Base-by-base conservation (phyloP, 53 echinoderm and acorn worm genomes). In the Patiria pectinifera region DNA sequence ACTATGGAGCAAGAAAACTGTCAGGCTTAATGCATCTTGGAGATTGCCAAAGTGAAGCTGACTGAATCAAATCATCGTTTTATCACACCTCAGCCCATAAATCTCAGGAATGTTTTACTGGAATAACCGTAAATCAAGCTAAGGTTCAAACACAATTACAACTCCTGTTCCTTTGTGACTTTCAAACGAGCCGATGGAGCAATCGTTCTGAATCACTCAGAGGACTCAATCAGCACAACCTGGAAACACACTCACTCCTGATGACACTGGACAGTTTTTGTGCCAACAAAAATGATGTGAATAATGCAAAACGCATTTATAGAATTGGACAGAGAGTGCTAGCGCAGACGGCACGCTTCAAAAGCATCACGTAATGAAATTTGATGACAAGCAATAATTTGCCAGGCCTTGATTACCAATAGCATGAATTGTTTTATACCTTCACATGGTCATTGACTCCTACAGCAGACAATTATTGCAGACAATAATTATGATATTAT, bases 101-200 rank as follows among this genome's bases (percentile, higher is more conserved):
- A 48, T 86, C 86, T 86, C 49, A 13, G n/a, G 21, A 48, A 74
- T 72, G 23, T 23, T 53, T 53, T 5, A 23, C 8, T 14, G 59
- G 24, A 59, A 82, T 58, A 82, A 82, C 58, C 82, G 15, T 19
- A 72, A 86, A 53, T 49, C 48, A 72, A 35, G 35, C 19, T 2
- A 86, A 72, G 21, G 26, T 75, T 74, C 75, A 86, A 59, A 86
- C 74, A 86, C 26, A 86, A 86, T 86, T 86, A 75, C 86, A 72
- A 61, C 16, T 47, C 59, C 21, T 21, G 49, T 49, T 9, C 71
- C 75, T 86, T 72, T 86, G 72, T 86, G 58, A 63, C 71, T n/a
- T n/a, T 47, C n/a, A 48, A 71, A 75, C 22, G 58, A 75, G 75
- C 86, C 86, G 59, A 70, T 49, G 48, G 75, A 24, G 14, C 48